Base-by-base conservation (phyloP, 2,888 invertebrate genomes). In the Pecten maximus region DNA sequence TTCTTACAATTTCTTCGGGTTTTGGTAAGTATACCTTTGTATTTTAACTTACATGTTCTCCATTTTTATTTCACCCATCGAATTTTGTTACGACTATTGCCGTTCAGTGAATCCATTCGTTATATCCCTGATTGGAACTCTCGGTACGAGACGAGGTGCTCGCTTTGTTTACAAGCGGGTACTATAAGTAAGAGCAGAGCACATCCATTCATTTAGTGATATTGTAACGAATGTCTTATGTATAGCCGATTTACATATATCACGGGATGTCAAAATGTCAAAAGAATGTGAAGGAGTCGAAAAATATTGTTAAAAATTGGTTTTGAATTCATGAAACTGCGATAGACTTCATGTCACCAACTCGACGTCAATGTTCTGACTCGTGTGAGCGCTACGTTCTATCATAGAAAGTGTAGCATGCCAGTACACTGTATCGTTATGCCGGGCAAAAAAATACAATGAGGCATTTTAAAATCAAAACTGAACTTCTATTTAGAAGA, bases 101-200 rank as follows among this genome's bases (percentile, higher is more conserved):
- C 28, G 28, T 15, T 74, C 35, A 74, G 0, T 6, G 74, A 10
- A 74, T 35, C 8, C 28, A 6, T 15, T 35, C 35, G 28, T 28
- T 23, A 74, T 74, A 35, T 74, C 15, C 35, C 74, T 74, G 74
- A 28, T 74, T 15, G 74, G 35, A 74, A 74, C 74, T 35, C 35
- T 12, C 74, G 6, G 0, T 4, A 10, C 74, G 74, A 74, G 74
- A 74, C 74, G 74, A 74, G 12, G 74, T 35, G 74, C 74, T 74
- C 4, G 74, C 74, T 74, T 74, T 74, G 74, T 74, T 74, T 74
- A 74, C 74, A 74, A 74, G 74, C 74, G 74, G 74, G 74, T 74
- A 74, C 35, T 4, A 35, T 28, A 12, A 35, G 74, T 10, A 35
- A 12, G 23, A 74, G 23, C 74, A 4, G 74, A 35, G 28, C 74